Evolutionary conservation across 2,797 vertebrate species (phyloP).

Genomic region (Rhabdophis nuchalis): DNA sequence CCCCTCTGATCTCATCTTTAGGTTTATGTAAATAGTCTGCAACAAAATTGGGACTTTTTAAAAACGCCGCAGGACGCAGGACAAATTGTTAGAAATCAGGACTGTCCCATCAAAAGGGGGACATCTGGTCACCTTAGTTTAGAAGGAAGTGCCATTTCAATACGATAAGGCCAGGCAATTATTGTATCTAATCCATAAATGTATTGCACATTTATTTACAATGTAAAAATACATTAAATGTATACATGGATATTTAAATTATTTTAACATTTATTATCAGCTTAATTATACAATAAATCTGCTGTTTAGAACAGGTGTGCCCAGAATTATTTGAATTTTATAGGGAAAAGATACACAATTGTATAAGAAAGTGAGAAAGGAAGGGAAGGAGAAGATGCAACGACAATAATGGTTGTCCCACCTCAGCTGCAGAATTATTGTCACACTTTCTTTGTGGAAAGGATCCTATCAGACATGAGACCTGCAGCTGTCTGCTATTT

Average conservation of each 20-base stretch:
- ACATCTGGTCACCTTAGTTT: too few species aligned
- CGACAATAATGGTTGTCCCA: background rate
- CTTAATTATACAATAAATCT: background rate
- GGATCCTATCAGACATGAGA: background rate
- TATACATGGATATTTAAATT: background rate
- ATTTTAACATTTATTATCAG: background rate
- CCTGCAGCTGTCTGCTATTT: background rate
- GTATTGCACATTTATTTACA: background rate
- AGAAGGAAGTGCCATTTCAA: too few species aligned
- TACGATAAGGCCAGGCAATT: background rate
- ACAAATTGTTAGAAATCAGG: too few species aligned
- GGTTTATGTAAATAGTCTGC: too few species aligned
- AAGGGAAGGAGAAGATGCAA: background rate
- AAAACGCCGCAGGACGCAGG: too few species aligned
- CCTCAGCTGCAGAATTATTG: background rate
- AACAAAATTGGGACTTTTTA: too few species aligned
- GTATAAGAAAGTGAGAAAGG: background rate
- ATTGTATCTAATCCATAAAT: background rate
- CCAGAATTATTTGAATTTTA: background rate
- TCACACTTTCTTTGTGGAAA: background rate
- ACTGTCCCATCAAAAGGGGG: too few species aligned
- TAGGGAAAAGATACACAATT: background rate
- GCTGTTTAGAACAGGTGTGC: background rate
- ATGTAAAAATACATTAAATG: background rate
- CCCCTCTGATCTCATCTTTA: too few species aligned